These are phyloP conservation scores for Dascyllus trimaculatus DNA, from an alignment of 2,113 vertebrate species.

Conservation along the genomic window DNA sequence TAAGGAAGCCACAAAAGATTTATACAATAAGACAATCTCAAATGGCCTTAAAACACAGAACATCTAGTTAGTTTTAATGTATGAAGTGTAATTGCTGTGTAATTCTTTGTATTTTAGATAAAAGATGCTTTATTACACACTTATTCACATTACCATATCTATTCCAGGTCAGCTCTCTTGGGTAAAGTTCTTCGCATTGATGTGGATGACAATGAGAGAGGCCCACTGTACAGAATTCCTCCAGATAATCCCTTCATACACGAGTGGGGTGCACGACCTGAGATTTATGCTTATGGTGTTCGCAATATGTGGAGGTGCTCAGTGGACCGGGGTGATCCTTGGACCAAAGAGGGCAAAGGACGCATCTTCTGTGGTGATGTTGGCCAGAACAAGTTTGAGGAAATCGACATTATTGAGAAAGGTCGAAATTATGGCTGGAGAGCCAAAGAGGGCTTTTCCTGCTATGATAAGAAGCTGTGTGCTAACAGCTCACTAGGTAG, in stretches of 20 bases:
- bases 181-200: constrained; percentile 96
- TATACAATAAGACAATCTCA: not conserved
- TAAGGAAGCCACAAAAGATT: constrained; percentile 71
- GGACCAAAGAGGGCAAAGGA: constrained; percentile 89
- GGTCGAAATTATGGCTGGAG: constrained; percentile 97
- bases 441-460: constrained; percentile 95
- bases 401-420: constrained; percentile 93
- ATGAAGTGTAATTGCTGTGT: no score
- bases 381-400: constrained; percentile 97
- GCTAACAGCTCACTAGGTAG: constrained; percentile 91
- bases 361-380: constrained; percentile 97
- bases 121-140: no score
- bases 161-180: constrained; percentile 90
- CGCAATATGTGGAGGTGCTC: constrained; percentile 99
- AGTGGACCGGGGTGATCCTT: constrained; percentile 91
- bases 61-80: not conserved
- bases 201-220: constrained; percentile 88
- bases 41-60: not conserved
- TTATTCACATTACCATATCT: not conserved
- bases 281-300: constrained; percentile 92
- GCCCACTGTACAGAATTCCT: constrained; percentile 90
- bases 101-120: no score
- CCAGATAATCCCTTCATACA: constrained; percentile 91
- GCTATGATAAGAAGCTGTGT: constrained; percentile 96
- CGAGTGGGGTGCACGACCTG: constrained; percentile 87